Percentiles rank a stretch among this genome's conserved stretches.
These are phyloP conservation scores for Strix aluco DNA, from an alignment of 2,113 vertebrate species.

Conservation along the genomic window DNA sequence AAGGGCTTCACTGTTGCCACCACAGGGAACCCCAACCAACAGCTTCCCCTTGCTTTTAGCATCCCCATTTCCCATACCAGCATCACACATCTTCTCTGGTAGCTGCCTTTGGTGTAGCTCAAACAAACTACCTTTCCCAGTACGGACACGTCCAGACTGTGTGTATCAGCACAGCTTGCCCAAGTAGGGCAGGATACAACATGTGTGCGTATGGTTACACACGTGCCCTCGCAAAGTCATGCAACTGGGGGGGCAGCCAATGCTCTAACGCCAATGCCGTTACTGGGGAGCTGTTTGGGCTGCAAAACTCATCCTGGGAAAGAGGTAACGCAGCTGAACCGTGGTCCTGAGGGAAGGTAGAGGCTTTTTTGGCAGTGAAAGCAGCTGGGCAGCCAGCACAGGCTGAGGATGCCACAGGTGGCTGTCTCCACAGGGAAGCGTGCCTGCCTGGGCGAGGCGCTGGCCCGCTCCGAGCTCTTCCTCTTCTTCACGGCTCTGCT, in stretches of 20 bases:
- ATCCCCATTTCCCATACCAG: background rate
- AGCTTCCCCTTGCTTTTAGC: background rate
- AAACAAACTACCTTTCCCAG: background rate
- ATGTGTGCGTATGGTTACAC: accelerated
- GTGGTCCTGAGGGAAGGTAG: accelerated
- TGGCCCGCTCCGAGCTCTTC: constrained; percentile 85
- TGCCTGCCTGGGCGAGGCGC: constrained; percentile 79
- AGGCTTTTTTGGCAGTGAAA: background rate
- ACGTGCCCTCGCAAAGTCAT: accelerated
- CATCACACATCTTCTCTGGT: background rate
- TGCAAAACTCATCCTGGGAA: background rate
- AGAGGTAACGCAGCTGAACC: background rate
- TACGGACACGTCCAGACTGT: accelerated
- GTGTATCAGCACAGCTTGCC: too few species aligned
- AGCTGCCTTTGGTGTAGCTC: background rate
- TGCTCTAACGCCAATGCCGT: accelerated
- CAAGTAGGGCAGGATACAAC: background rate
- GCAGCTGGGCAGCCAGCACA: background rate
- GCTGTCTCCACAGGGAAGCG: constrained; percentile 76
- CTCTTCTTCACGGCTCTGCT: constrained; percentile 82
- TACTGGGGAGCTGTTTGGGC: background rate
- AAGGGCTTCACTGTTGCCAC: background rate
- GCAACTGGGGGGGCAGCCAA: accelerated
- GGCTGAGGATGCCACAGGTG: background rate
- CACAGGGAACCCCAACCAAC: background rate